These are phyloP conservation scores for Indri indri DNA, from an alignment of 2,113 vertebrate species.

Conservation along the genomic window DNA sequence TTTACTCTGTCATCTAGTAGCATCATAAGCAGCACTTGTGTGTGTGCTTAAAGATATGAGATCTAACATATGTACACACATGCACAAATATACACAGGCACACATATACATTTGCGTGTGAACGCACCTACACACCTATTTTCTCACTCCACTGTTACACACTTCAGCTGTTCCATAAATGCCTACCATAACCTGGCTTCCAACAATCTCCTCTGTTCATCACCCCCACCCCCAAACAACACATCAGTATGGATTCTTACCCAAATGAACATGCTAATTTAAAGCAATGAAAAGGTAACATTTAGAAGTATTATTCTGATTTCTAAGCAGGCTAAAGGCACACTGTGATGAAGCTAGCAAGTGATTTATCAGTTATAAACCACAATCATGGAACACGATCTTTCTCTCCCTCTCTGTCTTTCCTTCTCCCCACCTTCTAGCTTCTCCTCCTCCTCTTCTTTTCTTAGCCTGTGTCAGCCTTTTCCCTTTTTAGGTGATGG, in stretches of 20 bases:
- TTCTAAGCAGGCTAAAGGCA: background rate
- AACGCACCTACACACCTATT: no score
- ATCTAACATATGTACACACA: background rate
- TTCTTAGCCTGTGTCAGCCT: background rate
- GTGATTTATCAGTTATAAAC: background rate
- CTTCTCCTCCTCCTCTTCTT: background rate
- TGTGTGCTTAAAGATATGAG: background rate
- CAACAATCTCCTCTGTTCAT: background rate
- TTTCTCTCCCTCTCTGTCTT: background rate
- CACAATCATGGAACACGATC: background rate
- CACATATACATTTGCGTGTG: no score
- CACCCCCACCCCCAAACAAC: background rate
- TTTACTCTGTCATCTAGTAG: background rate
- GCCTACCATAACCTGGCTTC: background rate
- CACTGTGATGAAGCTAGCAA: background rate
- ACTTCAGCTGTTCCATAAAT: background rate
- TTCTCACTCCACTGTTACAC: fast-evolving
- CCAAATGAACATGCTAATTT: background rate
- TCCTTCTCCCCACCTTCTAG: fast-evolving
- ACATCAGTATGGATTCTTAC: background rate
- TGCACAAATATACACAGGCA: no score
- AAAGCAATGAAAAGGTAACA: background rate
- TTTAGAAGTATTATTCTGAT: background rate
- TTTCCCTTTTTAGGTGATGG: background rate
- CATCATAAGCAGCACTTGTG: fast-evolving